phyloP scores from a whole-genome alignment of 2,113 vertebrate genomes.

The Oenanthe oenanthe region DNA sequence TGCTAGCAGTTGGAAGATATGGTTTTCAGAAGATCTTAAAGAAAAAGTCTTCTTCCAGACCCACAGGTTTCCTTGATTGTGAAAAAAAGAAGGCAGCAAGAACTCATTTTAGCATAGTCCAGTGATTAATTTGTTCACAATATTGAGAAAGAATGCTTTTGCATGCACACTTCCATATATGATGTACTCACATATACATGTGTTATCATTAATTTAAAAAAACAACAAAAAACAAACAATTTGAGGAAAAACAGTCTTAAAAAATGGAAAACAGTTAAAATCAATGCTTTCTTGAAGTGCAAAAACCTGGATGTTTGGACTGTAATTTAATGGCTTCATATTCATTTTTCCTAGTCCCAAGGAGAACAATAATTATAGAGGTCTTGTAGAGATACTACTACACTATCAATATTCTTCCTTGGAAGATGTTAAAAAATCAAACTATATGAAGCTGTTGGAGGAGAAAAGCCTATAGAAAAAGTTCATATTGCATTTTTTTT shows the following conservation, averaged over 20 bases:
- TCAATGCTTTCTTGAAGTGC: background rate
- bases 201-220: background rate
- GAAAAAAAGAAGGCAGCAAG: background rate
- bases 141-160: background rate
- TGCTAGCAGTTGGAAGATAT: background rate
- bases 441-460: background rate
- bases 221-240: background rate
- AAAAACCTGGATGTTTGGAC: background rate
- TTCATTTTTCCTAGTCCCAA: background rate
- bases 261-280: background rate
- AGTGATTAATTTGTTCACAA: background rate
- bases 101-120: background rate
- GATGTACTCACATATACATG: fast-evolving
- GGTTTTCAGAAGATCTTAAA: background rate
- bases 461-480: background rate
- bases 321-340: background rate
- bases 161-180: background rate
- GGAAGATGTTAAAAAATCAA: background rate
- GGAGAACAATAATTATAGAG: background rate
- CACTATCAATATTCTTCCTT: background rate
- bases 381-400: background rate
- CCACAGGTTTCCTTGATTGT: background rate
- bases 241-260: background rate
- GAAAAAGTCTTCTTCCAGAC: background rate
- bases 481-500: background rate